Percentiles rank a stretch among this genome's conserved stretches.
Conservation (phyloP, 2,888 invertebrate species). For the Fissipunctia ypsillon region DNA sequence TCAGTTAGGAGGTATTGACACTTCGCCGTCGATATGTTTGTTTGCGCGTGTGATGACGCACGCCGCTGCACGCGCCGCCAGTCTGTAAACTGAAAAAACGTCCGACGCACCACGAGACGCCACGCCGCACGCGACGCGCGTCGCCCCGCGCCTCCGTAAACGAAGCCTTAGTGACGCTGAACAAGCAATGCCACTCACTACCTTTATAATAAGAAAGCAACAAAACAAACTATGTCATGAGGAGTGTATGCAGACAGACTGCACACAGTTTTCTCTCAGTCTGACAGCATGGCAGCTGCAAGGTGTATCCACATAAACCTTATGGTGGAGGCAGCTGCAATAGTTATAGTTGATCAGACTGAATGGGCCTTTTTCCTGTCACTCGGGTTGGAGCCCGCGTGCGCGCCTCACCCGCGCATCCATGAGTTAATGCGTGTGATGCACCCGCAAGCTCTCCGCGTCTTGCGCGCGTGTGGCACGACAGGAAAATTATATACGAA, state of each 20-base stretch:
- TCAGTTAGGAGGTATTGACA: too few species aligned
- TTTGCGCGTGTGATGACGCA: too few species aligned
- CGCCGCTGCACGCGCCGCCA: too few species aligned
- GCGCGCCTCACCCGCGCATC: too few species aligned
- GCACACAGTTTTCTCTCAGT: slow-evolving; percentile 4
- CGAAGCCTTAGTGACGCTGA: slow-evolving; percentile 6
- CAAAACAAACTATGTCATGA: slow-evolving; percentile 19
- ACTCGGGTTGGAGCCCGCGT: neutral
- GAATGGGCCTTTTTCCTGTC: neutral
- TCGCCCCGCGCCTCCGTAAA: too few species aligned
- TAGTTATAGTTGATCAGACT: slow-evolving; percentile 6
- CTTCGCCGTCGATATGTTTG: too few species aligned
- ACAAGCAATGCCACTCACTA: slow-evolving; percentile 2
- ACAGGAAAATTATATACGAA: neutral
- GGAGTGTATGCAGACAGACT: slow-evolving; percentile 11
- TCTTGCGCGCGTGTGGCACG: neutral
- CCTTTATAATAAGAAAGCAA: slow-evolving; percentile 33
- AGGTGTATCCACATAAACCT: neutral
- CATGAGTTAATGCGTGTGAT: neutral
- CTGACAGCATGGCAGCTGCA: slow-evolving; percentile 9
- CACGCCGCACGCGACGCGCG: too few species aligned
- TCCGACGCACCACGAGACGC: too few species aligned
- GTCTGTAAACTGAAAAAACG: too few species aligned
- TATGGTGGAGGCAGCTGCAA: slow-evolving; percentile 1
- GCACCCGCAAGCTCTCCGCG: neutral